These are phyloP conservation scores for Paramormyrops kingsleyae DNA, from an alignment of 2,113 vertebrate genomes.

Conservation along the genomic window DNA sequence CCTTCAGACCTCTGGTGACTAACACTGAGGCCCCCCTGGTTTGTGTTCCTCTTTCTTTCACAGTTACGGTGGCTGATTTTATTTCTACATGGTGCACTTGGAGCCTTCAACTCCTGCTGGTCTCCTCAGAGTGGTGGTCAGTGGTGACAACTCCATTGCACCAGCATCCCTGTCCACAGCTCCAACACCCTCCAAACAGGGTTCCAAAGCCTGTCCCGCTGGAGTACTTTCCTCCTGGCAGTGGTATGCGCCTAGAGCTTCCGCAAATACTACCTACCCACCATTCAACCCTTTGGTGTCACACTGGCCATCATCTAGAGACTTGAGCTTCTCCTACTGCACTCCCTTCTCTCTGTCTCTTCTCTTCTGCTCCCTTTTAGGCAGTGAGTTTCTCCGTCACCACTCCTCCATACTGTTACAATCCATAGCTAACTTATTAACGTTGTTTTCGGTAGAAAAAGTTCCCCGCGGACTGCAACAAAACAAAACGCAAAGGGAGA, in stretches of 20 bases:
- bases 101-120: background rate
- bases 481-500: background rate
- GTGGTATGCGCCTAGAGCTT: background rate
- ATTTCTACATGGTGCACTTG: background rate
- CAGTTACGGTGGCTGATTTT: background rate
- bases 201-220: background rate
- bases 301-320: conserved; percentile 13
- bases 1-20: background rate
- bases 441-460: background rate
- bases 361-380: background rate
- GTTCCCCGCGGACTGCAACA: background rate
- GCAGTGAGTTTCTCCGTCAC: conserved; percentile 18
- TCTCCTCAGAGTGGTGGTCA: background rate
- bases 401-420: background rate
- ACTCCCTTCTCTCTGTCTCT: conserved; percentile 32
- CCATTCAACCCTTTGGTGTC: background rate
- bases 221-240: background rate
- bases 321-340: conserved; percentile 32
- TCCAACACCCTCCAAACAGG: background rate
- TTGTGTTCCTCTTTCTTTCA: background rate
- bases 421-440: background rate
- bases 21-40: background rate
- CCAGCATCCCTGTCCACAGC: background rate
- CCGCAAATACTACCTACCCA: too few species aligned
- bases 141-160: background rate